Evolutionary conservation across 2,888 invertebrate species (phyloP).

Genomic region (Monoplex corrugatus): DNA sequence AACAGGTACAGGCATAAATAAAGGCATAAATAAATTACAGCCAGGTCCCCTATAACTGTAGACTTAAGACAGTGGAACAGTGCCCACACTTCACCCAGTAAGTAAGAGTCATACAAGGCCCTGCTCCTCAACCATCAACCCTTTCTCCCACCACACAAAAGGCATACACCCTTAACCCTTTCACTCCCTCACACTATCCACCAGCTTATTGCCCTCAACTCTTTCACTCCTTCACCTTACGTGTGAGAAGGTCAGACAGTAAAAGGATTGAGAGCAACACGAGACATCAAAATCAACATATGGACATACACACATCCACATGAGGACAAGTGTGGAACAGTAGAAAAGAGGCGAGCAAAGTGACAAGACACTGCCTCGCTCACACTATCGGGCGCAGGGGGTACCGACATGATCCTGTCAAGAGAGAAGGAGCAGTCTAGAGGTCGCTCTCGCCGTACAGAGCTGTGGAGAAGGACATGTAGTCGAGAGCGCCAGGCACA

Average conservation of each 20-base stretch:
- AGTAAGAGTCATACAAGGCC: no score
- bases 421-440: slow-evolving; percentile 53
- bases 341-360: background rate
- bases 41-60: no score
- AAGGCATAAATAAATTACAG: slow-evolving; percentile 30
- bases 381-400: no score
- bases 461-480: slow-evolving; percentile 99
- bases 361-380: no score
- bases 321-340: background rate
- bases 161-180: background rate
- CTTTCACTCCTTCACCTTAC: no score
- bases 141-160: no score
- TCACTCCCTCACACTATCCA: background rate
- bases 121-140: no score
- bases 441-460: slow-evolving; percentile 87
- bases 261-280: background rate
- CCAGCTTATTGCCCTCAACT: background rate
- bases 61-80: no score
- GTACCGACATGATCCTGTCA: no score
- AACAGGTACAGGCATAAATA: background rate
- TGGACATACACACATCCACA: background rate
- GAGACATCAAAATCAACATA: background rate
- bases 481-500: slow-evolving; percentile 96
- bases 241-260: background rate
- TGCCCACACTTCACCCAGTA: no score